phyloP scores from a whole-genome alignment of 2,113 vertebrate genomes.

The Grantiella picta region DNA sequence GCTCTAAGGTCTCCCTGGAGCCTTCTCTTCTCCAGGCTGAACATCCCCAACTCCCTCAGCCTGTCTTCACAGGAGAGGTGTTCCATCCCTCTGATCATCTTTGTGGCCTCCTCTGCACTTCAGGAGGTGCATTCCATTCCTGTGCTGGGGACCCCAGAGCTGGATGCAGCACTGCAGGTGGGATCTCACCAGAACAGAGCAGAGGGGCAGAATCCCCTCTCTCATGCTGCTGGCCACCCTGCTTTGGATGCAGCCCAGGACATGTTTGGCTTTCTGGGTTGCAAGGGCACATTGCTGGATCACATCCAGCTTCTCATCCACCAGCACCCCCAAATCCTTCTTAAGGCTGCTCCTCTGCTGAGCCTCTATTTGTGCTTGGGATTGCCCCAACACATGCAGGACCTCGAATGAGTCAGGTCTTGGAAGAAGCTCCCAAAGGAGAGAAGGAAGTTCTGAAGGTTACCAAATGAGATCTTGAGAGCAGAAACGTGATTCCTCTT shows the following conservation, averaged over 20 bases:
- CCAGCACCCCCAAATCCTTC: background rate
- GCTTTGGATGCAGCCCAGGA: background rate
- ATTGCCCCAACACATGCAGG: background rate
- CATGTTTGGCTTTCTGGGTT: accelerated
- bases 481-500: background rate
- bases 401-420: background rate
- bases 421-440: background rate
- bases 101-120: background rate
- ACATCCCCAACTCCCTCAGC: background rate
- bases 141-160: background rate
- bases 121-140: background rate
- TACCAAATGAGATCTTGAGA: background rate
- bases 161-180: background rate
- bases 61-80: background rate
- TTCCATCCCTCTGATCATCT: background rate
- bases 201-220: background rate
- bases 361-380: background rate
- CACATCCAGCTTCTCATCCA: background rate
- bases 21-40: background rate
- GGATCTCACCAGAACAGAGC: background rate
- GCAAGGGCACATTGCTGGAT: background rate
- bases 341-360: background rate
- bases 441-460: background rate
- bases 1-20: background rate
- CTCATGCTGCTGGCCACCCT: accelerated